A percentile compares a stretch with the other conserved stretches of the same genome.
These are phyloP conservation scores for Zophobas atratus DNA, from an alignment of 1,140 invertebrate genomes.

Conservation along the genomic window DNA sequence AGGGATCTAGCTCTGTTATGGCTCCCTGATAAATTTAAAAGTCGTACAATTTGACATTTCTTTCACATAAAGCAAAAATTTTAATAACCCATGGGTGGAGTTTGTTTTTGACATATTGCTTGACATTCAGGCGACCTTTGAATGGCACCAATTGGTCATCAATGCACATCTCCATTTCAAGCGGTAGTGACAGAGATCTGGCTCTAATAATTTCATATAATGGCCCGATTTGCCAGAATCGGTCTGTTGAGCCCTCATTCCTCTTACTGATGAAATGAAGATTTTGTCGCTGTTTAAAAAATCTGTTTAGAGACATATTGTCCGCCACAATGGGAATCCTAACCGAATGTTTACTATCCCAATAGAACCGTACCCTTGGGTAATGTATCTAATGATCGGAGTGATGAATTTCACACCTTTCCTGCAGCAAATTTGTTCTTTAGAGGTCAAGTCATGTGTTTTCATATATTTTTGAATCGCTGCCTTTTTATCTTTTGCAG, in stretches of 20 bases:
- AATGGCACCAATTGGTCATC: neutral
- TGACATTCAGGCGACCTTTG: too few relatives aligned
- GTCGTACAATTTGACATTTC: constrained; percentile 28
- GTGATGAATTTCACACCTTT: neutral
- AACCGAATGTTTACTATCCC: neutral
- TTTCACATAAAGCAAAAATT: constrained; percentile 4
- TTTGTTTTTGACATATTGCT: constrained; percentile 31
- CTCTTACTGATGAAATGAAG: neutral
- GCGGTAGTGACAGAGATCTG: neutral
- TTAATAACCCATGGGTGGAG: constrained; percentile 27
- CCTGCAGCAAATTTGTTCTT: neutral
- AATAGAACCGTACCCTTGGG: constrained; percentile 21
- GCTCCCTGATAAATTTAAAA: constrained; percentile 40
- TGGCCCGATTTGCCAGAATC: neutral
- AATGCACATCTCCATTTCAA: neutral
- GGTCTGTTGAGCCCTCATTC: neutral
- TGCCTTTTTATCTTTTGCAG: too few relatives aligned
- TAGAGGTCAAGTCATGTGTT: neutral
- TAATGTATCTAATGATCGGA: constrained; percentile 10
- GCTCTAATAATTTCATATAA: neutral
- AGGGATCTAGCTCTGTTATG: constrained; percentile 1
- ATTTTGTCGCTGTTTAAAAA: neutral
- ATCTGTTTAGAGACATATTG: neutral
- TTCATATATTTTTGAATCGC: neutral
- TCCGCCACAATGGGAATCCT: neutral